Percentiles rank a stretch among this genome's conserved stretches.
Conservation (phyloP, 2,113 vertebrate genomes). For the Lycaon pictus region DNA sequence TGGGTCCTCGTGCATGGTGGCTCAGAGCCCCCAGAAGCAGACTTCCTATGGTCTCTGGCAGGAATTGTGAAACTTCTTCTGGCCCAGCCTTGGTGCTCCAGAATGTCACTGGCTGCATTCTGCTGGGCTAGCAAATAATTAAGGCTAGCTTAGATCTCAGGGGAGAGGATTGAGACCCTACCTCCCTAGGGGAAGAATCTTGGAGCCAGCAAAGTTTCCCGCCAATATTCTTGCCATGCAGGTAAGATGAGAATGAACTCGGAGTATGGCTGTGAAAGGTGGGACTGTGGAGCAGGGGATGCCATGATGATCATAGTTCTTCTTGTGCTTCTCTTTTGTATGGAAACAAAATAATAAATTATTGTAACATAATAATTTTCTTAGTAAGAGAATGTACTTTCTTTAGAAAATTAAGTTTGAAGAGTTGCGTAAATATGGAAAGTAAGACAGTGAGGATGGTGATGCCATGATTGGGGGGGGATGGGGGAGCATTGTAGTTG, state of each 20-base stretch:
- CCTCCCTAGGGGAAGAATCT: background rate
- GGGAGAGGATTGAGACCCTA: rapidly evolving
- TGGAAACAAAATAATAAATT: background rate
- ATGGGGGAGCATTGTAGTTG: background rate
- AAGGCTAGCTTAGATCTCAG: too few species aligned
- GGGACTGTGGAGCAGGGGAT: rapidly evolving
- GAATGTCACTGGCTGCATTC: rapidly evolving
- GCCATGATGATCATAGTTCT: rapidly evolving
- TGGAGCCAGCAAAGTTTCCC: background rate
- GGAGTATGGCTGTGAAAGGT: rapidly evolving
- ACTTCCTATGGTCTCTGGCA: background rate
- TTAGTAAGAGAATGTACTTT: background rate
- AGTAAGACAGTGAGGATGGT: background rate
- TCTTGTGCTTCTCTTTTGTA: rapidly evolving
- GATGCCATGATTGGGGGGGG: rapidly evolving
- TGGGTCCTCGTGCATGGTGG: rapidly evolving
- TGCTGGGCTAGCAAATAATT: background rate
- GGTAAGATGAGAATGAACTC: background rate
- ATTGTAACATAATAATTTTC: background rate
- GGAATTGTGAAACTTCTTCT: background rate
- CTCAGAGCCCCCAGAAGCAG: background rate
- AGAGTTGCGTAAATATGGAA: background rate
- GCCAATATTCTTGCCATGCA: too few species aligned
- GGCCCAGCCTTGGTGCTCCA: background rate
- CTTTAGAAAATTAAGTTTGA: background rate